Conservation (phyloP, 2,888 invertebrate species). For the Thalpophila matura region DNA sequence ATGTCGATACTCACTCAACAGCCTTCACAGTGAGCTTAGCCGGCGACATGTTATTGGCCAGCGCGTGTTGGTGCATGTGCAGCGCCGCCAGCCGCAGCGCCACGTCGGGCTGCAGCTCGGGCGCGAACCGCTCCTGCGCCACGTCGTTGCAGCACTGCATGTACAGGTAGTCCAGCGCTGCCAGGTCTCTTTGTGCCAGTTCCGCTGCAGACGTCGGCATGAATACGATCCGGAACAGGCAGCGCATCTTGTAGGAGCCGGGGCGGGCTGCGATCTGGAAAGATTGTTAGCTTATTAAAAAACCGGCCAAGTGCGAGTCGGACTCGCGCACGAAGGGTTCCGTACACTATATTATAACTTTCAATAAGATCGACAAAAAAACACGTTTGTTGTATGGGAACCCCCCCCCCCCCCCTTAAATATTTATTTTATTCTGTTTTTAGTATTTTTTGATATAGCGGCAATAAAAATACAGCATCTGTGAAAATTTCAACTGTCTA, state of each 20-base stretch:
- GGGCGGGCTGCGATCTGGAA: constrained; percentile 96
- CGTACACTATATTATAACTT: no score
- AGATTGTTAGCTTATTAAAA: no score
- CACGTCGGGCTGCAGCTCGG: constrained; percentile 96
- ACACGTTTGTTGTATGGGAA: no score
- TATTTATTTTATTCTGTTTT: no score
- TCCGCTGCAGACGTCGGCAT: constrained; percentile 96
- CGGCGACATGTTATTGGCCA: constrained; percentile 94
- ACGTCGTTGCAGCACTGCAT: constrained; percentile 98
- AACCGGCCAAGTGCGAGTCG: no score
- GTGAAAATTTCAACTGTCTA: no score
- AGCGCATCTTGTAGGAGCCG: constrained; percentile 97
- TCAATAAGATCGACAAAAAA: no score
- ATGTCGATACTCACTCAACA: constrained; percentile 96
- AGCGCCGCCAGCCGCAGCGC: constrained; percentile 96
- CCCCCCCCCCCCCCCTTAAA: no score
- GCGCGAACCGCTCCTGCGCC: constrained; percentile 96
- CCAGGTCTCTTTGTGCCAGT: constrained; percentile 95
- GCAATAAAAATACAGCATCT: no score
- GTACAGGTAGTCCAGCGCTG: constrained; percentile 97
- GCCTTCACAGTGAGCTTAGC: constrained; percentile 96
- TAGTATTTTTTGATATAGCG: no score
- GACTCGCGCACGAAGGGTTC: no score
- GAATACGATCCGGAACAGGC: constrained; percentile 97
- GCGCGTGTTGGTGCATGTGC: constrained; percentile 97